These are phyloP conservation scores for Echeneis naucrates DNA, from an alignment of 2,797 vertebrate genomes.

Conservation along the genomic window DNA sequence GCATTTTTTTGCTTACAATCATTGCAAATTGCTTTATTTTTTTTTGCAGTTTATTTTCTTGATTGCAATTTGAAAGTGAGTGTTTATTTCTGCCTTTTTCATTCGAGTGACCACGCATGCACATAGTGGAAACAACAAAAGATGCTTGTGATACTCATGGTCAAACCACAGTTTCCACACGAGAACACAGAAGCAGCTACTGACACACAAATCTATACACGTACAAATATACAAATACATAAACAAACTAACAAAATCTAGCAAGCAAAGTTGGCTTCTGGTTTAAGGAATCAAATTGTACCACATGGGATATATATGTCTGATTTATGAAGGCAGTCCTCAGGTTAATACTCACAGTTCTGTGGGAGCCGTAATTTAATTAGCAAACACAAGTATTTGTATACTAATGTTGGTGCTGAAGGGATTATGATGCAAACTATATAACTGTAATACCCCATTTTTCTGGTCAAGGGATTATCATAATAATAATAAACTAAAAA, in stretches of 20 bases:
- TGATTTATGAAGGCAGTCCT: neutral
- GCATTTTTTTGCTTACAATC: neutral
- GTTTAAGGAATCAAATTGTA: too few relatives aligned
- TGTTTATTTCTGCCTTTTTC: neutral
- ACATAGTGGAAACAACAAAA: neutral
- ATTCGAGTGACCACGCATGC: neutral
- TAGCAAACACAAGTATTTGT: too few relatives aligned
- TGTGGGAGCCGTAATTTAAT: too few relatives aligned
- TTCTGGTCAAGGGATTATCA: too few relatives aligned
- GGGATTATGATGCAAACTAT: too few relatives aligned
- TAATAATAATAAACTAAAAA: too few relatives aligned
- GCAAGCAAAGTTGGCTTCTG: neutral
- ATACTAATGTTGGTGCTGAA: too few relatives aligned
- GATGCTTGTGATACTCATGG: neutral
- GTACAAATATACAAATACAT: neutral
- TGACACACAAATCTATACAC: neutral
- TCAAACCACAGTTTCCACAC: slow-evolving; percentile 45
- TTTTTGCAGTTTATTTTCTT: neutral
- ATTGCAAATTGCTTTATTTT: neutral
- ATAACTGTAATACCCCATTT: too few relatives aligned
- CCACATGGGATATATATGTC: too few relatives aligned
- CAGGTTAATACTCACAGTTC: too few relatives aligned
- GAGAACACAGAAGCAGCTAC: neutral
- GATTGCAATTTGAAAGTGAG: neutral
- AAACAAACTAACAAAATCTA: neutral